Base-by-base conservation (phyloP, 2,888 invertebrate genomes). In the Calameuta idolon region DNA sequence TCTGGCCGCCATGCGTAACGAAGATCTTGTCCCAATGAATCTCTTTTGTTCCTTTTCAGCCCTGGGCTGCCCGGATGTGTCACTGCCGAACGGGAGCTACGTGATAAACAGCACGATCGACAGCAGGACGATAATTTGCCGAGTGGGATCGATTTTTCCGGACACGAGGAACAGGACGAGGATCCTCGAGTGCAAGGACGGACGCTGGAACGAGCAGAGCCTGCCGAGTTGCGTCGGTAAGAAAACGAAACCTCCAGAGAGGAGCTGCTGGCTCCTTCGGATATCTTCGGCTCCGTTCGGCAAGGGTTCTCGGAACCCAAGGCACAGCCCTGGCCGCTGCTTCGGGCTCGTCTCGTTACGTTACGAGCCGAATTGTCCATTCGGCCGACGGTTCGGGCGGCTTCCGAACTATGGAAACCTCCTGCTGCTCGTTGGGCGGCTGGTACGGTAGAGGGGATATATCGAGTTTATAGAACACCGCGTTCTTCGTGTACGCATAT, bases 71-170 rank as follows among this genome's bases (percentile, higher is more conserved):
- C 93, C 95, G 23, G 94, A 94, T 40, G 92, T 94, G 55, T 86
- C 92, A 86, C 92, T 94, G 87, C 96, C 96, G 85, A 93, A 93
- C 89, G 94, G 94, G 91, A 96, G 95, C 74, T 95, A 95, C 89
- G 89, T 95, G 23, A 94, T 95, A 86, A 94, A 94, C 90, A 93
- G 94, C 85, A 95, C 94, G 85, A 93, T 93, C 79, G 94, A 94
- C 71, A 92, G 93, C 74, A 95, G 95, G 55, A 94, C 94, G 86
- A 95, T 94, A 92, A 93, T 94, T 91, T 96, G 96, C 91, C 94
- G 95, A 85, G 93, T 94, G 75, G 95, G 95, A 78, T 94, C 92
- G 86, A 93, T 94, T 88, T 96, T 96, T 90, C 93, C 94, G 30
- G 96, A 96, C 88, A 94, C 94, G n/a, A 92, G 92, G 82, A 92